Evolutionary conservation across 2,113 vertebrate genomes (phyloP).

Genomic region (Festucalex cinctus): DNA sequence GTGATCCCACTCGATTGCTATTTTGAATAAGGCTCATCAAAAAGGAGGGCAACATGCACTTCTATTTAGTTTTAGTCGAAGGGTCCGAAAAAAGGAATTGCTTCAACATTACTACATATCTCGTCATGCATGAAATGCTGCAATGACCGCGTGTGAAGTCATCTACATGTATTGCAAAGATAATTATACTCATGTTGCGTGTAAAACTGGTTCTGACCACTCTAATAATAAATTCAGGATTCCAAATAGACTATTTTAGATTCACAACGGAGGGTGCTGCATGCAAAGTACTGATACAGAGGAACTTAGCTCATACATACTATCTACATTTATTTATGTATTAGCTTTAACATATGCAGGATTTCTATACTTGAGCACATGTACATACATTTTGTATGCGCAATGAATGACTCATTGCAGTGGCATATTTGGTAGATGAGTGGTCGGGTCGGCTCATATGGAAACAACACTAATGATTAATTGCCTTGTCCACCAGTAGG

Average conservation of each 20-base stretch:
- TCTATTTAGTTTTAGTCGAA: slow-evolving; percentile 11
- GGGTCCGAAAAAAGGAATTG: neutral
- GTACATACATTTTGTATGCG: too few species aligned
- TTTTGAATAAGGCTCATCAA: neutral
- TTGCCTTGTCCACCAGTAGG: too few species aligned
- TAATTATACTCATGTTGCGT: neutral
- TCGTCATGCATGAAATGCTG: neutral
- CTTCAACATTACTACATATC: neutral
- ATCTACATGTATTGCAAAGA: neutral
- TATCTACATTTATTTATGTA: neutral
- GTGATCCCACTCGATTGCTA: slow-evolving; percentile 1
- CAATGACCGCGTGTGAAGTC: neutral
- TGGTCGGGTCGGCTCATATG: too few species aligned
- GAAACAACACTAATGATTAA: too few species aligned
- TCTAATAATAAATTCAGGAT: neutral
- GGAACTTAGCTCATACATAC: neutral
- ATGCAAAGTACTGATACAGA: neutral
- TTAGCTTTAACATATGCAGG: too few species aligned
- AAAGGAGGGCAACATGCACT: slow-evolving; percentile 5
- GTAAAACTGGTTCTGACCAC: neutral
- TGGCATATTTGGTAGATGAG: too few species aligned
- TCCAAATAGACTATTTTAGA: neutral
- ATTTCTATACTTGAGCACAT: too few species aligned
- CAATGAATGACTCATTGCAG: too few species aligned
- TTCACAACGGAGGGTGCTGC: neutral